Percentiles rank a stretch among this genome's conserved stretches.
phyloP scores from a whole-genome alignment of 2,888 invertebrate genomes.

The Alloscopus bannaensis region DNA sequence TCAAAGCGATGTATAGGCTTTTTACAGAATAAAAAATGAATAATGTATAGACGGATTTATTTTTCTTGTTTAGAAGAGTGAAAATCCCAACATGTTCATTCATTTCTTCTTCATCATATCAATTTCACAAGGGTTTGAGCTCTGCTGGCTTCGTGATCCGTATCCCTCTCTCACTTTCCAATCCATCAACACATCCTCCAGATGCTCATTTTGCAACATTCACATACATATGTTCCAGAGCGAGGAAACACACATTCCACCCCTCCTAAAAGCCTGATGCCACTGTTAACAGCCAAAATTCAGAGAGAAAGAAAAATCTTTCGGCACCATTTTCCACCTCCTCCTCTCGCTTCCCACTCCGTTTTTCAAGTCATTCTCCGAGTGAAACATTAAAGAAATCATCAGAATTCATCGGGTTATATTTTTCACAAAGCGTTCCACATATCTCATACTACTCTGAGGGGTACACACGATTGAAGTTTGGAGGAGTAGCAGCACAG shows the following conservation, averaged over 20 bases:
- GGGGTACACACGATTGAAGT: background rate
- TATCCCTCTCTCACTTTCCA: background rate
- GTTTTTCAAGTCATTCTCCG: background rate
- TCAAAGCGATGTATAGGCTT: background rate
- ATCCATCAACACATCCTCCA: conserved; percentile 47
- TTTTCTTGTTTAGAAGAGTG: conserved; percentile 24
- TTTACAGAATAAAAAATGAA: conserved; percentile 28
- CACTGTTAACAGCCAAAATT: conserved; percentile 23
- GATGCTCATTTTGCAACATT: background rate
- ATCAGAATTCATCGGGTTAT: conserved; percentile 30
- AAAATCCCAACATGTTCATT: conserved; percentile 15
- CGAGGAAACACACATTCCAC: no score
- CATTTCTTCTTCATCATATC: conserved; percentile 28
- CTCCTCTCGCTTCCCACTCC: background rate
- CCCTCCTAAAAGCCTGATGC: no score
- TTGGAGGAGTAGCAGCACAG: conserved; percentile 3
- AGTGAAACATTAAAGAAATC: conserved; percentile 22
- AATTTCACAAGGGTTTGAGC: conserved; percentile 25
- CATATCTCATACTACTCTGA: background rate
- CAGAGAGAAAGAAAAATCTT: background rate
- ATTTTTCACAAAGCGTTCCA: background rate
- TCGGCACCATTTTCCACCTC: background rate
- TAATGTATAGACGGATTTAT: conserved; percentile 53
- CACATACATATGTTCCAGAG: no score
- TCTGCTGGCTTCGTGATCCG: background rate